Conservation (phyloP, 2,888 invertebrate genomes). For the Diarsia brunnea region DNA sequence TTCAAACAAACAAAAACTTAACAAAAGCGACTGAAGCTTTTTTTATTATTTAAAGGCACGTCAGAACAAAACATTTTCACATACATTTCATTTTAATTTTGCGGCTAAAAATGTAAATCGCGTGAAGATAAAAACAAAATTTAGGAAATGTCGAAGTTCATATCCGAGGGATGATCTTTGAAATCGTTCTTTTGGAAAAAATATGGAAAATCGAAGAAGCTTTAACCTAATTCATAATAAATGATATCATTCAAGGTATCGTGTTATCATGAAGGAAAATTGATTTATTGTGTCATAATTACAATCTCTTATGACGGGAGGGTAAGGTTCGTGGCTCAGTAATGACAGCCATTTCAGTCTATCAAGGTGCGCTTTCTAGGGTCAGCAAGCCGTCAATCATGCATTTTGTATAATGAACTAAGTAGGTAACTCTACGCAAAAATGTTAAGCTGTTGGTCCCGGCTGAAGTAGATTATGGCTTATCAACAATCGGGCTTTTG, state of each 20-base stretch:
- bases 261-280: not conserved
- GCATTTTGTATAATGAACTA: too few relatives aligned
- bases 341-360: not conserved
- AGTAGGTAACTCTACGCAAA: not conserved
- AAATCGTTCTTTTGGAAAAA: not conserved
- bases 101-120: not conserved
- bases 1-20: not conserved
- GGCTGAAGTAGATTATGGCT: not conserved
- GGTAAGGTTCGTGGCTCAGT: not conserved
- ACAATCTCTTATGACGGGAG: not conserved
- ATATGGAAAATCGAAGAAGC: not conserved
- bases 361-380: not conserved
- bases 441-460: not conserved
- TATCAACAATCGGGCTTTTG: too few relatives aligned
- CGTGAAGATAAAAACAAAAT: slow-evolving; percentile 10
- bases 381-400: not conserved
- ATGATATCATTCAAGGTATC: not conserved
- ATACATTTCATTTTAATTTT: slow-evolving; percentile 10
- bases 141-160: slow-evolving; percentile 4
- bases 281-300: not conserved
- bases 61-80: slow-evolving; percentile 11
- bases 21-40: not conserved
- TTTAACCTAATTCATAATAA: not conserved
- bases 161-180: not conserved
- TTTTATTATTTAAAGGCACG: slow-evolving; percentile 9